A percentile compares a stretch with the other conserved stretches of the same genome.
These are phyloP conservation scores for Stictocephala bisonia DNA, from an alignment of 2,888 invertebrate species.

Conservation along the genomic window DNA sequence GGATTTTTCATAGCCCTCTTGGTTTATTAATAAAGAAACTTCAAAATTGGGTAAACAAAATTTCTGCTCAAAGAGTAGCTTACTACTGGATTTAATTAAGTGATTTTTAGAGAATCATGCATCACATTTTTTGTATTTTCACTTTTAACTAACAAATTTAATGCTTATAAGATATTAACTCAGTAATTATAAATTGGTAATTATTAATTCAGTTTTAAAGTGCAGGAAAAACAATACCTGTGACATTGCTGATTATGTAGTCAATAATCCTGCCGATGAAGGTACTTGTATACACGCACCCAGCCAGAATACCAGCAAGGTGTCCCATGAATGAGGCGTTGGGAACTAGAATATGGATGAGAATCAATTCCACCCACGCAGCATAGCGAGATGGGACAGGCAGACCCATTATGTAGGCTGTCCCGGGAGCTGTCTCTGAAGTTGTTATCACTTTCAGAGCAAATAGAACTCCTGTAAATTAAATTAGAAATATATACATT, in stretches of 20 bases:
- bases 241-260: constrained; percentile 61
- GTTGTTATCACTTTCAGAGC: constrained; percentile 71
- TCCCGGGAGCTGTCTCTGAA: constrained; percentile 63
- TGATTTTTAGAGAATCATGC: too few relatives aligned
- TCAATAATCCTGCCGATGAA: constrained; percentile 64
- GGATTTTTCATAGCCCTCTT: too few relatives aligned
- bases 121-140: too few relatives aligned
- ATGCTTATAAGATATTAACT: too few relatives aligned
- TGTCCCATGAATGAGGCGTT: constrained; percentile 74
- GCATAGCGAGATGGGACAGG: constrained; percentile 68
- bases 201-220: too few relatives aligned
- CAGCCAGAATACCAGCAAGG: constrained; percentile 73
- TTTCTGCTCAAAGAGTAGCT: too few relatives aligned
- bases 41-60: too few relatives aligned
- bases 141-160: too few relatives aligned
- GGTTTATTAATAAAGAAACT: too few relatives aligned
- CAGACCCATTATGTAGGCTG: constrained; percentile 63
- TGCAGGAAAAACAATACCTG: too few relatives aligned
- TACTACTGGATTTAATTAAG: too few relatives aligned
- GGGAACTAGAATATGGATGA: constrained; percentile 72
- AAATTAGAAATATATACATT: too few relatives aligned
- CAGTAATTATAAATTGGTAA: not conserved
- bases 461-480: constrained; percentile 73
- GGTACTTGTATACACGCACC: constrained; percentile 69
- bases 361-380: constrained; percentile 71